Base-by-base conservation (phyloP, 2,888 invertebrate species). In the Eulithis testata region DNA sequence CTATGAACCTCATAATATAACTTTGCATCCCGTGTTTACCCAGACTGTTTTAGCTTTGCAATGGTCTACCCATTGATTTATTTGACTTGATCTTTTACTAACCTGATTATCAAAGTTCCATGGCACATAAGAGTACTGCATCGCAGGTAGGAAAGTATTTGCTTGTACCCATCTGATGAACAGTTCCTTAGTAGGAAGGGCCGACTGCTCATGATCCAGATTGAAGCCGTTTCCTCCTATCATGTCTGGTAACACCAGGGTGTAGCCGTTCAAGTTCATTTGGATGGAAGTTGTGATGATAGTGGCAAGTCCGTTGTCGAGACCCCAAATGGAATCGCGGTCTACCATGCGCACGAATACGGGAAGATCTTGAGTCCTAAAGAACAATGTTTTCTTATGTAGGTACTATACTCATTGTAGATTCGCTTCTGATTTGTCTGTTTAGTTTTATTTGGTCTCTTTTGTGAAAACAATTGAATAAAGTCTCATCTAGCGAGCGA, bases 141-240 rank as follows among this genome's bases (percentile, higher is more conserved):
- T 94, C 0, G 94, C 91, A 0, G 97, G 97, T 92, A 98, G 94
- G 79, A 97, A 97, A 0, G 95, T 94, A 64, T 95, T 96, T 0
- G 96, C 95, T 80, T 97, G 96, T 53, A 96, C 90, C 97, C 97
- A 97, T 77, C 97, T 90, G 40, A 97, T 94, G 78, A 95, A 96
- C 57, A 96, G 83, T 79, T 96, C 95, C 66, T 94, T 94, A 0
- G 93, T 94, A 0, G 95, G 93, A 0, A 88, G 80, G 21, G 91
- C 94, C 0, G 91, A 84, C 47, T 88, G 87, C n/a, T 84, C 87
- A 63, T 92, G 86, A 69, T 85, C 85, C 59, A 91, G 66, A n/a
- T 93, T 90, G 76, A 91, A 95, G 0, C 94, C 95, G 72, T 95
- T 96, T 0, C 96, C 96, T 0, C 96, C 96, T 54, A 96, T 95